These are phyloP conservation scores for Aelia acuminata DNA, from an alignment of 2,888 invertebrate species.

Conservation along the genomic window DNA sequence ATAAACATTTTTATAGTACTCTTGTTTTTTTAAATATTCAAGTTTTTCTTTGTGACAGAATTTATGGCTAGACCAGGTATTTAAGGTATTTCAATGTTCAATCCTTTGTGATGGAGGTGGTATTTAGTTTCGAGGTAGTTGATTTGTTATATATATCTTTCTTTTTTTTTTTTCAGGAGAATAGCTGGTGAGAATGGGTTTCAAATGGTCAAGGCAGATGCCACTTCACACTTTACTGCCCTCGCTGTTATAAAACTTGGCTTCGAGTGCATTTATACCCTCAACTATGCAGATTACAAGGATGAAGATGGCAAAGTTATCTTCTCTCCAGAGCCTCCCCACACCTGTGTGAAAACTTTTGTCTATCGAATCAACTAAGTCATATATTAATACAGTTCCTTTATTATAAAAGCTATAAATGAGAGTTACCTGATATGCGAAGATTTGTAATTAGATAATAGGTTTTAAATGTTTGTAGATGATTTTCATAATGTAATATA, in stretches of 20 bases:
- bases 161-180: slow-evolving; percentile 73
- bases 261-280: slow-evolving; percentile 77
- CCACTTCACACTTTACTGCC: slow-evolving; percentile 83
- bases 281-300: slow-evolving; percentile 77
- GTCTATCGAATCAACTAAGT: slow-evolving; percentile 67
- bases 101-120: too few relatives aligned
- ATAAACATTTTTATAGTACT: too few relatives aligned
- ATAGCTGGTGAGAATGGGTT: slow-evolving; percentile 73
- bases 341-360: slow-evolving; percentile 75
- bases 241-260: slow-evolving; percentile 80
- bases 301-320: slow-evolving; percentile 76
- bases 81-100: too few relatives aligned
- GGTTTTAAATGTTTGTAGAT: not conserved
- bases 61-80: too few relatives aligned
- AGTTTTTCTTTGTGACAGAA: too few relatives aligned
- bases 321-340: slow-evolving; percentile 78
- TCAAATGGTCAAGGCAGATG: slow-evolving; percentile 78
- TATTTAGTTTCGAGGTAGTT: too few relatives aligned
- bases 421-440: slow-evolving; percentile 33
- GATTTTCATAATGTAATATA: not conserved
- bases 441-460: slow-evolving; percentile 21
- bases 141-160: too few relatives aligned
- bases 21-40: too few relatives aligned
- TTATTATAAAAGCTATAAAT: not conserved
- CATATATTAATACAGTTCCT: slow-evolving; percentile 6